Evolutionary conservation across 2,888 invertebrate species (phyloP), one percentile per base, ranked within the genome.

Genomic region (Eupeodes latifasciatus): DNA sequence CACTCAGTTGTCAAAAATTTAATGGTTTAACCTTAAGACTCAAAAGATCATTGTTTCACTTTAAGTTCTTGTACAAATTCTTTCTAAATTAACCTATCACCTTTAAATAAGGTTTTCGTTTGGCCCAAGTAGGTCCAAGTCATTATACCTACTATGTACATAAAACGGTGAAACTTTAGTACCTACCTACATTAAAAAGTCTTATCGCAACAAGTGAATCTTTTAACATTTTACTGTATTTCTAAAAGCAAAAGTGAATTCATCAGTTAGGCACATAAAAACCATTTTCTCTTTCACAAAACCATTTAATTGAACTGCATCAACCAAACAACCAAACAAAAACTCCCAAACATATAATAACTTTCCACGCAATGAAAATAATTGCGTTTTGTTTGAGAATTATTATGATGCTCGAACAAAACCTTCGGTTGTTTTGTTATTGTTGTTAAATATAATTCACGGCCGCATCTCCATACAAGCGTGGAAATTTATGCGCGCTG

Each of bases 361-460:
- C 86, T 87, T 87, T 87, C 86, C 83, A 87, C 86, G 83, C 86
- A 87, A 83, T 75, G 64, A 76, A 83, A 87, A 79, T 72, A 76
- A 83, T 83, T 87, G 83, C 76, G 86, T 85, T 85, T 80, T 80
- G 44, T 12, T 61, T 55, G 64, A 61, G 83, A 80, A 76, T 72
- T 78, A 76, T 72, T 78, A 79, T 82, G 84, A 74, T 83, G 36
- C 57, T 72, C 66, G 51, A 44, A 77, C 16, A 55, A 57, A 71
- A 55, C 71, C 71, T 71, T 55, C 55, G 11, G 36, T 40, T 40
- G 40, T 40, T 40, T 16, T 34, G 14, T 14, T 34, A 11, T 16
- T 34, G 14, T 14, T 34, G 14, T 16, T 34, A 51, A 67, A 66
- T 47, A 36, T 74, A 51, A 57, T 71, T 57, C 71, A 57, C 53